A percentile compares a stretch with the other conserved stretches of the same genome.
phyloP scores from a whole-genome alignment of 2,888 invertebrate species.

The Nymphalis urticae region DNA sequence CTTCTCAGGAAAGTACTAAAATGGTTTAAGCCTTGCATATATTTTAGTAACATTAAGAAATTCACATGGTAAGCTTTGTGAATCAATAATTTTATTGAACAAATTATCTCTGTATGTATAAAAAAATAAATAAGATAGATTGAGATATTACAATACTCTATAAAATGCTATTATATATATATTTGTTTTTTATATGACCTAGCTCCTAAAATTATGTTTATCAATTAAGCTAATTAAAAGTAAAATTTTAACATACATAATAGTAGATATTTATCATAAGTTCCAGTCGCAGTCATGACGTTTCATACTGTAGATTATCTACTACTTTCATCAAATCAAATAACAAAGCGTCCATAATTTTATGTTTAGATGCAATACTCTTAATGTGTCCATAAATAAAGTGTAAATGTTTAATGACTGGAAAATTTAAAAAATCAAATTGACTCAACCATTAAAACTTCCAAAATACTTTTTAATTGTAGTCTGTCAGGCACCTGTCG shows the following conservation, averaged over 20 bases:
- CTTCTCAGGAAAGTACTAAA: slow-evolving; percentile 28
- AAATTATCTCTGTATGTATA: slow-evolving; percentile 30
- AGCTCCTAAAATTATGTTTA: slow-evolving; percentile 36
- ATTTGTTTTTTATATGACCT: slow-evolving; percentile 30
- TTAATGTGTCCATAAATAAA: slow-evolving; percentile 1
- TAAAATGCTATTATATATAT: slow-evolving; percentile 29
- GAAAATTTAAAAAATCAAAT: slow-evolving; percentile 9
- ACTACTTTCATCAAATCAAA: slow-evolving; percentile 11
- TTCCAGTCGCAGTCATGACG: slow-evolving; percentile 30
- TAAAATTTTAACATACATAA: slow-evolving; percentile 37
- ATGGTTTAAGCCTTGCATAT: slow-evolving; percentile 9
- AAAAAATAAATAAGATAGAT: slow-evolving; percentile 35
- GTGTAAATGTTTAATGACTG: slow-evolving; percentile 2
- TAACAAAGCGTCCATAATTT: slow-evolving; percentile 2
- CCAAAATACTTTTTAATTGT: slow-evolving; percentile 20
- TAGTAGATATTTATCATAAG: slow-evolving; percentile 25
- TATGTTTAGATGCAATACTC: slow-evolving; percentile 16
- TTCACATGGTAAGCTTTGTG: slow-evolving; percentile 17
- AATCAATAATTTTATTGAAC: slow-evolving; percentile 22
- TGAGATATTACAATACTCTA: slow-evolving; percentile 34
- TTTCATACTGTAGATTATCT: slow-evolving; percentile 10
- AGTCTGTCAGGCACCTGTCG: slow-evolving; percentile 42
- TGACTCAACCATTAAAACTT: slow-evolving; percentile 1
- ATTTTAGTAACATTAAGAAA: slow-evolving; percentile 16
- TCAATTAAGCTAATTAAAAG: slow-evolving; percentile 41